phyloP scores from a whole-genome alignment of 64 coral and sea anemone species.

The Stylophora pistillata region DNA sequence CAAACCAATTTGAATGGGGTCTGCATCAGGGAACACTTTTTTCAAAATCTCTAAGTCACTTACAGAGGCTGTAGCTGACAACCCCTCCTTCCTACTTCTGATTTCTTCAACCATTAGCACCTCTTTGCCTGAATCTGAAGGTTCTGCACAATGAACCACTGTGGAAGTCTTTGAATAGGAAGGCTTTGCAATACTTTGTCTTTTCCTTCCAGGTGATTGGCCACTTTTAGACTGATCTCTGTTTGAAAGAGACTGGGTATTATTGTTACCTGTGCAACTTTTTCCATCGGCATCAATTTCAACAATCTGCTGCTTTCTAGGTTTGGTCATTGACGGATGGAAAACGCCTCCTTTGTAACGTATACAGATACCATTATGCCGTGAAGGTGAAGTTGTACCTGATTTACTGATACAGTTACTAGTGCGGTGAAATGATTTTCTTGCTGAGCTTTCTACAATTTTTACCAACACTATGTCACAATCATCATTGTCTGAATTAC shows the following conservation, averaged over 20 bases:
- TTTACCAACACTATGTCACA: slow-evolving; percentile 24
- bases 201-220: background rate
- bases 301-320: slow-evolving; percentile 7
- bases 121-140: background rate
- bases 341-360: slow-evolving; percentile 9
- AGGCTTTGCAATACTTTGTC: background rate
- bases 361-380: slow-evolving; percentile 19
- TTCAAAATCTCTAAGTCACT: slow-evolving; percentile 19
- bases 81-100: background rate
- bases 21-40: slow-evolving; percentile 31
- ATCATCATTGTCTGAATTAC: background rate
- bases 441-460: background rate
- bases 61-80: background rate
- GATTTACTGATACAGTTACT: background rate
- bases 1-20: slow-evolving; percentile 1
- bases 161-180: background rate
- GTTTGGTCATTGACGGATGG: slow-evolving; percentile 31
- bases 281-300: background rate
- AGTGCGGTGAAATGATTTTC: background rate
- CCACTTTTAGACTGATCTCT: background rate
- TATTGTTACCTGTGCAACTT: background rate
- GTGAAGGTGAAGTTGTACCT: background rate
- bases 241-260: background rate
- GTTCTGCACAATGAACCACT: background rate
- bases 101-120: background rate